Conservation (phyloP, 2,113 vertebrate species). For the Ciconia boyciana region DNA sequence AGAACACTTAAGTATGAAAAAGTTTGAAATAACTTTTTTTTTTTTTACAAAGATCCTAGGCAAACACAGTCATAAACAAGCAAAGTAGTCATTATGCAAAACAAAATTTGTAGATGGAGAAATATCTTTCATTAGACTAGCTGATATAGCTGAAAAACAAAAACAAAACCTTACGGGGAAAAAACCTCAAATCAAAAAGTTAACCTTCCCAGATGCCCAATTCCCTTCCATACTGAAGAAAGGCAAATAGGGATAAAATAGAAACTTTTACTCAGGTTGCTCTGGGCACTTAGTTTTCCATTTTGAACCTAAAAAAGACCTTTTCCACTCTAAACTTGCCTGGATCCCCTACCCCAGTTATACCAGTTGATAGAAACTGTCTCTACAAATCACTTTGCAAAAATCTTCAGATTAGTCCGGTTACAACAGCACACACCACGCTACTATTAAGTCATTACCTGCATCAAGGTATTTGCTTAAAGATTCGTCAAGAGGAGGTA, state of each 20-base stretch:
- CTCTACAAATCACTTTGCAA: background rate
- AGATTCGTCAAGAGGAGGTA: conserved; percentile 85
- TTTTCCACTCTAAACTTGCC: background rate
- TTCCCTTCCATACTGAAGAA: background rate
- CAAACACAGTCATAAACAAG: background rate
- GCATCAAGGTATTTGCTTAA: conserved; percentile 90
- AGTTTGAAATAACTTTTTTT: background rate
- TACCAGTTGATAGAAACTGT: background rate
- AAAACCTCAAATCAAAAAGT: background rate
- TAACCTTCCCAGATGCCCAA: background rate
- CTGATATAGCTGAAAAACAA: background rate
- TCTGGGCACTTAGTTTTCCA: background rate
- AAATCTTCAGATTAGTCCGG: background rate
- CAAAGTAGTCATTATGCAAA: background rate
- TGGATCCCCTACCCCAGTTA: no score
- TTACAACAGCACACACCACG: accelerated
- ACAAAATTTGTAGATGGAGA: background rate
- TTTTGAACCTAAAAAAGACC: background rate
- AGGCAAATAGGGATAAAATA: background rate
- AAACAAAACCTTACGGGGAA: background rate
- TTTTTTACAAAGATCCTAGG: background rate
- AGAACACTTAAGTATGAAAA: background rate
- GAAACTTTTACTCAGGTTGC: background rate
- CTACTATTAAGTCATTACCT: conserved; percentile 70
- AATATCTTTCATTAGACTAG: background rate